These are phyloP conservation scores for Vultur gryphus DNA, from an alignment of 2,797 vertebrate genomes.

Conservation along the genomic window DNA sequence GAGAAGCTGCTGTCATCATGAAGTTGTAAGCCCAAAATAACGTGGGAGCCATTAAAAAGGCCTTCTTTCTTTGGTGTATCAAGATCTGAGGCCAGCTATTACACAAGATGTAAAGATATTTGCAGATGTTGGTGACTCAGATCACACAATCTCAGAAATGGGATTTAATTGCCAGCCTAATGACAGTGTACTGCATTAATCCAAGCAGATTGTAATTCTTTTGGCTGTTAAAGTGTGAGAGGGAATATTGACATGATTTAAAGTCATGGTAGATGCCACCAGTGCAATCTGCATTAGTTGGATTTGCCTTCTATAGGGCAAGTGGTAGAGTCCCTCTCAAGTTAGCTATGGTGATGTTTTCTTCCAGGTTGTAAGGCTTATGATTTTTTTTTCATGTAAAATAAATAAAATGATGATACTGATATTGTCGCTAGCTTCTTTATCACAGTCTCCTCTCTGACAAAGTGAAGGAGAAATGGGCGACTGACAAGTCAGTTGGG, in stretches of 20 bases:
- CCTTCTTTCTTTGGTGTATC: slow-evolving; percentile 19
- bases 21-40: slow-evolving; percentile 10
- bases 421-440: neutral
- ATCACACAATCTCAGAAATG: slow-evolving; percentile 26
- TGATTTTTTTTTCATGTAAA: neutral
- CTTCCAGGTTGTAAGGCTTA: neutral
- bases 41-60: slow-evolving; percentile 2
- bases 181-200: slow-evolving; percentile 7
- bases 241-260: neutral
- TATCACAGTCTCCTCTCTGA: neutral
- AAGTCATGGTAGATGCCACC: neutral
- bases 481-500: neutral
- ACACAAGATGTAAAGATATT: slow-evolving; percentile 56
- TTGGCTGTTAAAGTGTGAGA: slow-evolving; percentile 23
- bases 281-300: neutral
- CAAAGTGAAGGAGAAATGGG: neutral
- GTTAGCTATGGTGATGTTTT: neutral
- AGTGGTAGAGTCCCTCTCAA: neutral
- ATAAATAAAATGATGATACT: neutral
- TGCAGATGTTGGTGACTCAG: slow-evolving; percentile 61
- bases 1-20: slow-evolving; percentile 30
- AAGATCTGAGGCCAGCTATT: slow-evolving; percentile 45
- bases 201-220: neutral
- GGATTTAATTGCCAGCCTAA: slow-evolving; percentile 14
- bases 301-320: neutral